A percentile compares a stretch with the other conserved stretches of the same genome.
Evolutionary conservation across 2,888 invertebrate species (phyloP).

Genomic region (Drosophila quinaria): DNA sequence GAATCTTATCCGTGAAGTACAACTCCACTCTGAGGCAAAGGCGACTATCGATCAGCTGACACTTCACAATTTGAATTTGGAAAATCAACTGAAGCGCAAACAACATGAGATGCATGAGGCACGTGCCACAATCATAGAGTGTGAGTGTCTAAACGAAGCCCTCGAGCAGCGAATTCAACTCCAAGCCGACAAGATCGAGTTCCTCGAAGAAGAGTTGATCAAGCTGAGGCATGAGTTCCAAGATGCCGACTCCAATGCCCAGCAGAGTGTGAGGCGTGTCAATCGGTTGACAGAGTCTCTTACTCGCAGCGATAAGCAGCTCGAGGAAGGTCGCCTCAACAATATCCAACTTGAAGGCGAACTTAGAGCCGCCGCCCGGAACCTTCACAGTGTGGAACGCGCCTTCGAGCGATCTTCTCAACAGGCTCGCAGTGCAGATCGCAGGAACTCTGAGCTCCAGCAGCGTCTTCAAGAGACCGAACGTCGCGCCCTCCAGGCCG

Average conservation of each 20-base stretch:
- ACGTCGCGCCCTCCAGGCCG: constrained; percentile 28
- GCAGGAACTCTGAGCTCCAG: constrained; percentile 15
- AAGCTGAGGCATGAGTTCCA: constrained; percentile 1
- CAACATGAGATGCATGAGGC: constrained; percentile 15
- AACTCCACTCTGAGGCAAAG: constrained; percentile 6
- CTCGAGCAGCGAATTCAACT: constrained; percentile 24
- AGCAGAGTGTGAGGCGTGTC: constrained; percentile 9
- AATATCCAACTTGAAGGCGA: constrained; percentile 28
- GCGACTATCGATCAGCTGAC: neutral
- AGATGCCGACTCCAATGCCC: constrained; percentile 30
- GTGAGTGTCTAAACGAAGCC: constrained; percentile 4
- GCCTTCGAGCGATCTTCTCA: constrained; percentile 25
- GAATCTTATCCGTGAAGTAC: constrained; percentile 1
- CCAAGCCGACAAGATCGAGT: constrained; percentile 32
- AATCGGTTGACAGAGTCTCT: constrained; percentile 12
- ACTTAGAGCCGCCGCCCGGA: constrained; percentile 28
- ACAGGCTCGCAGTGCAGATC: constrained; percentile 12
- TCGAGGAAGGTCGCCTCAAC: constrained; percentile 18
- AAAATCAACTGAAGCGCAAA: neutral
- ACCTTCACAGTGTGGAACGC: constrained; percentile 26
- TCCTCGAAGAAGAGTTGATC: constrained; percentile 19
- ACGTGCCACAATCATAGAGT: constrained; percentile 4
- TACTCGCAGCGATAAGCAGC: constrained; percentile 13
- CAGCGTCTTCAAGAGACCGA: constrained; percentile 33
- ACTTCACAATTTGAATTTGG: neutral